Conservation (phyloP, 2,797 vertebrate genomes). For the Linurgus olivaceus region DNA sequence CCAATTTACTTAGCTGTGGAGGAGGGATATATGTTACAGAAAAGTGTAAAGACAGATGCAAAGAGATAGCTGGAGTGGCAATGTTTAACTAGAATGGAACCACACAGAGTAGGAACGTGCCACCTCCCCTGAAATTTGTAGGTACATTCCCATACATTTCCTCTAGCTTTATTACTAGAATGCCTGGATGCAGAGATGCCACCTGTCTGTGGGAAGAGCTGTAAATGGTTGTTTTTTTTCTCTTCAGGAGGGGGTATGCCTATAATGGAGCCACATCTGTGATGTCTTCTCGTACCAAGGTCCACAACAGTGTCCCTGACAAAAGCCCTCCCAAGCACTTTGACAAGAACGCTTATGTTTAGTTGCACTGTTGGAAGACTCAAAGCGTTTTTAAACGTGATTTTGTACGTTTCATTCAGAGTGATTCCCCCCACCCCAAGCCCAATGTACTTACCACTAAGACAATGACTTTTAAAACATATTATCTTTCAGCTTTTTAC, state of each 20-base stretch:
- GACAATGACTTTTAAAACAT: slow-evolving; percentile 63
- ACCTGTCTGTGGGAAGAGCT: background rate
- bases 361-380: background rate
- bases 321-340: slow-evolving; percentile 87
- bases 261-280: slow-evolving; percentile 82
- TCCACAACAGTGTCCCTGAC: slow-evolving; percentile 72
- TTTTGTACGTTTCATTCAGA: slow-evolving; percentile 46
- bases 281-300: slow-evolving; percentile 80
- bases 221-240: slow-evolving; percentile 12
- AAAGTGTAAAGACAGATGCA: background rate
- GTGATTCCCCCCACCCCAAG: slow-evolving; percentile 13
- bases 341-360: slow-evolving; percentile 94
- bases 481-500: slow-evolving; percentile 65
- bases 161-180: background rate
- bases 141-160: background rate
- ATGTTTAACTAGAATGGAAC: background rate
- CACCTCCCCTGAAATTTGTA: background rate
- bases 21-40: rapidly evolving
- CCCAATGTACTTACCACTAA: slow-evolving; percentile 36
- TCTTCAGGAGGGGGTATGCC: slow-evolving; percentile 73
- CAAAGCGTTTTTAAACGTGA: slow-evolving; percentile 1
- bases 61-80: background rate
- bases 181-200: background rate
- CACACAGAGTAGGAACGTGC: background rate
- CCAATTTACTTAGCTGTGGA: background rate